Percentiles rank a stretch among this genome's conserved stretches.
phyloP scores from a whole-genome alignment of 2,113 vertebrate species.

The Oostethus manadensis region DNA sequence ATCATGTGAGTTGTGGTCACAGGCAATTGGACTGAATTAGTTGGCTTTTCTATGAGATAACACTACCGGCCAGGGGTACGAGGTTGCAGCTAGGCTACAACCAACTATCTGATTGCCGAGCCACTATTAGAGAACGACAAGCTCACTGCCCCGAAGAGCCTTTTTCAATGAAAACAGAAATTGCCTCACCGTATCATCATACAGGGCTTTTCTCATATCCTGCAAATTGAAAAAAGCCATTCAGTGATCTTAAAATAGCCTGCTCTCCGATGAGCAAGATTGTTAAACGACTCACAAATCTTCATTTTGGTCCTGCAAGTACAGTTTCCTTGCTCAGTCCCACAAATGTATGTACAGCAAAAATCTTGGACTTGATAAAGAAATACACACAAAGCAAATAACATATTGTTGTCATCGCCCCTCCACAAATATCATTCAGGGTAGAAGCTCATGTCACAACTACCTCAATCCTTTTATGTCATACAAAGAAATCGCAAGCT shows the following conservation, averaged over 20 bases:
- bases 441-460: not conserved
- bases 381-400: constrained; percentile 8
- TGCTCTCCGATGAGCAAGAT: constrained; percentile 26
- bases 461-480: not conserved
- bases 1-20: not conserved
- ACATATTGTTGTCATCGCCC: constrained; percentile 2
- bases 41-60: not conserved
- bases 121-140: constrained; percentile 18
- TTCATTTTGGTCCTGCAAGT: not conserved
- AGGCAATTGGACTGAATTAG: not conserved
- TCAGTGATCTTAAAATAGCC: constrained; percentile 25
- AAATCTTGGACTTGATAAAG: not conserved
- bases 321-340: not conserved
- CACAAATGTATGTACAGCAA: not conserved
- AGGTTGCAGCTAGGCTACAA: not conserved
- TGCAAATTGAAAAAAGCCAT: constrained; percentile 31
- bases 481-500: not conserved
- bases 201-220: constrained; percentile 22
- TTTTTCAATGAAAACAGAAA: constrained; percentile 32
- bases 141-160: constrained; percentile 21
- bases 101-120: constrained; percentile 15
- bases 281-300: not conserved
- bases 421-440: constrained; percentile 6
- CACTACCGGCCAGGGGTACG: constrained; percentile 1
- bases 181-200: constrained; percentile 23